Percentiles rank a stretch among this genome's conserved stretches.
Conservation (phyloP, 2,888 invertebrate species). For the Diarsia rubi region DNA sequence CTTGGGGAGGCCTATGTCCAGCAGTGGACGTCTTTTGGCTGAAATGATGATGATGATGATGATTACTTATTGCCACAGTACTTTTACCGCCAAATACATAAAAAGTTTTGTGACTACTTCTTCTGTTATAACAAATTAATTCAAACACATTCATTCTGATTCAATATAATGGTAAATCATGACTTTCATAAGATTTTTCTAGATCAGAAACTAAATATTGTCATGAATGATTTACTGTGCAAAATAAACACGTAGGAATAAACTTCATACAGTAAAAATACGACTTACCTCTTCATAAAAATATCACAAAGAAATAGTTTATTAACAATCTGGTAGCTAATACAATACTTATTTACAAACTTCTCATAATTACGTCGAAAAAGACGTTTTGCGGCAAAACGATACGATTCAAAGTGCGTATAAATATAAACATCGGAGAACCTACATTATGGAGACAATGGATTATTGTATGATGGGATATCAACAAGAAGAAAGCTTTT, state of each 20-base stretch:
- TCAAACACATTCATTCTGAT: not conserved
- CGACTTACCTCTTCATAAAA: not conserved
- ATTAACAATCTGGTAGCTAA: constrained; percentile 34
- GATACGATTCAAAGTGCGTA: constrained; percentile 64
- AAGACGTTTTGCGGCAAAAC: constrained; percentile 58
- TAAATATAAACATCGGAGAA: constrained; percentile 61
- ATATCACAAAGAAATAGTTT: constrained; percentile 34
- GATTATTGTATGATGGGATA: constrained; percentile 70
- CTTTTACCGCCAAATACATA: too few species aligned
- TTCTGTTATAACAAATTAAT: not conserved
- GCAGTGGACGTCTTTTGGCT: too few species aligned
- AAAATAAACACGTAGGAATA: not conserved
- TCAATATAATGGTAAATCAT: not conserved
- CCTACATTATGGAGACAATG: constrained; percentile 75
- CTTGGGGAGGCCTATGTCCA: too few species aligned
- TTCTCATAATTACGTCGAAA: constrained; percentile 49
- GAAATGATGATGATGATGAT: too few species aligned
- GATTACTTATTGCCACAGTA: too few species aligned
- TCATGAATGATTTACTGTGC: not conserved
- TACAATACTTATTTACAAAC: constrained; percentile 54
- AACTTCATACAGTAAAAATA: not conserved
- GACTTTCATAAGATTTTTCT: not conserved
- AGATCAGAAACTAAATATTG: not conserved
- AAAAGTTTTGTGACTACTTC: not conserved
- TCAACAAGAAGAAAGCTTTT: constrained; percentile 64